phyloP scores from a whole-genome alignment of 2,113 vertebrate genomes.

The Vireo altiloquus region DNA sequence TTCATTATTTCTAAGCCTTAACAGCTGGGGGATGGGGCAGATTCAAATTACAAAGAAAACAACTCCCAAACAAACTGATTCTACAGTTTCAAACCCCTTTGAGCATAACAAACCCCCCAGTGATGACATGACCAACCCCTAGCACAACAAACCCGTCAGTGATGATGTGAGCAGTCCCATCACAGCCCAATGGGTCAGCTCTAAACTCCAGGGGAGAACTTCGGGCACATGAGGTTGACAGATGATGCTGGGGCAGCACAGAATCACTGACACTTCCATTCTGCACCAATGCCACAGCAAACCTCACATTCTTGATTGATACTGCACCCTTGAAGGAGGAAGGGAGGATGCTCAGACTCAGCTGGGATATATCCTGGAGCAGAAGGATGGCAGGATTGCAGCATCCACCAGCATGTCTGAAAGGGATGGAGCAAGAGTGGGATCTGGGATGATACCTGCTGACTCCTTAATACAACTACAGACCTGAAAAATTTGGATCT shows the following conservation, averaged over 20 bases:
- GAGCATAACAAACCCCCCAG: not conserved
- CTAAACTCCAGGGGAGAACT: not conserved
- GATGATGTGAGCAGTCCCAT: not conserved
- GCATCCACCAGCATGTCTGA: not conserved
- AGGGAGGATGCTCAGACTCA: not conserved
- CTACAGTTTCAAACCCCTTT: not conserved
- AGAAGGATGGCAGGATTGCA: not conserved
- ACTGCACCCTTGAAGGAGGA: not conserved
- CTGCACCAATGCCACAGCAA: not conserved
- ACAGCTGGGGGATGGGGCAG: not conserved
- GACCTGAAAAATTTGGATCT: not conserved
- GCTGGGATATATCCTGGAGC: not conserved
- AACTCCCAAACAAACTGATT: not conserved
- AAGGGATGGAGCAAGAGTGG: not conserved
- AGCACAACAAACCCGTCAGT: not conserved
- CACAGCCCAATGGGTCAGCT: not conserved
- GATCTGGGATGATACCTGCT: not conserved
- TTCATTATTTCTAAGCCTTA: not conserved
- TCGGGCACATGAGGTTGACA: accelerated
- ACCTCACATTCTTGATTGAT: not conserved
- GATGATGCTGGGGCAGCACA: not conserved
- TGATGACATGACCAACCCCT: not conserved
- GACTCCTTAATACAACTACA: not conserved
- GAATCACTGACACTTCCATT: not conserved
- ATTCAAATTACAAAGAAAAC: not conserved